phyloP scores from a whole-genome alignment of 2,888 invertebrate genomes.

The Elegia similella region DNA sequence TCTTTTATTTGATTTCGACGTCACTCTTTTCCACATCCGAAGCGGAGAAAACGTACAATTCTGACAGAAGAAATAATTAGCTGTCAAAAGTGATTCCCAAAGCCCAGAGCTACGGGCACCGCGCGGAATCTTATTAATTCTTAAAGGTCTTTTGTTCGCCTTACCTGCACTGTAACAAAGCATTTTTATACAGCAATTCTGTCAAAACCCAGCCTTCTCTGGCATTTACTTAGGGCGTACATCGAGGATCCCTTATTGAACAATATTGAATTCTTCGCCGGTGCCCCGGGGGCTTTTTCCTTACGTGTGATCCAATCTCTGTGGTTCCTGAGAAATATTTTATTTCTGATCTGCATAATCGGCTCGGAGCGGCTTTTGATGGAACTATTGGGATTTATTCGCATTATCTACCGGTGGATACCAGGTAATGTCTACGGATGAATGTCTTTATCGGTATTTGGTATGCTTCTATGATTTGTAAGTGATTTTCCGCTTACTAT shows the following conservation, averaged over 20 bases:
- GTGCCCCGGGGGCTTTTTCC: slow-evolving; percentile 39
- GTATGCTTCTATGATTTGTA: not conserved
- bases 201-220: slow-evolving; percentile 27
- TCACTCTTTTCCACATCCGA: not conserved
- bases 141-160: not conserved
- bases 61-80: not conserved
- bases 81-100: slow-evolving; percentile 5
- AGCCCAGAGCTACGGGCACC: not conserved
- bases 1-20: not conserved
- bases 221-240: slow-evolving; percentile 33
- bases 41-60: not conserved
- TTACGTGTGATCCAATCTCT: slow-evolving; percentile 18
- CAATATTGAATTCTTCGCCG: slow-evolving; percentile 51
- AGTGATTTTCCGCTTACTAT: not conserved
- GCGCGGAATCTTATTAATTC: slow-evolving; percentile 1
- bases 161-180: slow-evolving; percentile 29
- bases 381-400: slow-evolving; percentile 27
- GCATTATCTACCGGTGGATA: slow-evolving; percentile 13
- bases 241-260: slow-evolving; percentile 44
- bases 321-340: slow-evolving; percentile 39
- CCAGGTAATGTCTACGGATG: not conserved
- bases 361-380: slow-evolving; percentile 35
- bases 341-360: slow-evolving; percentile 57
- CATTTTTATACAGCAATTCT: slow-evolving; percentile 32
- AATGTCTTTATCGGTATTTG: not conserved